Conservation (phyloP, 1,140 invertebrate species). For the Scaptodrosophila lebanonensis region DNA sequence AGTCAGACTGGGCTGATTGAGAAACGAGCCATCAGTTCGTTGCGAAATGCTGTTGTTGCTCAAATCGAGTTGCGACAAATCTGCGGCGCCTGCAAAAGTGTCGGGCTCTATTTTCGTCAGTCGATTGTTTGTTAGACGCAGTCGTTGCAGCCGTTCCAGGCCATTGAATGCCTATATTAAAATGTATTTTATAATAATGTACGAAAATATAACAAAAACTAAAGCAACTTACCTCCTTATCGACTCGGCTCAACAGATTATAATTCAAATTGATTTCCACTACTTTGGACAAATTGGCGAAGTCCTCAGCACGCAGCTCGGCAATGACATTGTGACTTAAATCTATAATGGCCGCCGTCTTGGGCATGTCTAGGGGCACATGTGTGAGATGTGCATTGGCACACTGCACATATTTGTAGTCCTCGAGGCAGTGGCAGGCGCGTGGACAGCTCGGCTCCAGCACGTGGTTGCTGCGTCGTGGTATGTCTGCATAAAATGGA, state of each 20-base stretch:
- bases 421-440: constrained; percentile 58
- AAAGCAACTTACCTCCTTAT: constrained; percentile 53
- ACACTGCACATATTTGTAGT: constrained; percentile 62
- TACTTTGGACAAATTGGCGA: constrained; percentile 60
- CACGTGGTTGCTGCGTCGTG: constrained; percentile 64
- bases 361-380: constrained; percentile 65
- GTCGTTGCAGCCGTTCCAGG: constrained; percentile 42
- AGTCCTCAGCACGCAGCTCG: constrained; percentile 57
- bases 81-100: constrained; percentile 77
- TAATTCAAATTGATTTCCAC: constrained; percentile 63
- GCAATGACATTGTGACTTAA: constrained; percentile 67
- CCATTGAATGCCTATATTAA: constrained; percentile 63
- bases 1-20: constrained; percentile 58
- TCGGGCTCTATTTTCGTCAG: constrained; percentile 78
- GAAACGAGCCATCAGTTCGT: constrained; percentile 61
- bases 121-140: constrained; percentile 79
- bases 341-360: constrained; percentile 61
- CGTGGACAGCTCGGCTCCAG: constrained; percentile 67
- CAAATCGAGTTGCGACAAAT: constrained; percentile 78
- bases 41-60: constrained; percentile 78
- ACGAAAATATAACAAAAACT: too few species aligned
- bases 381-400: constrained; percentile 51
- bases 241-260: constrained; percentile 58
- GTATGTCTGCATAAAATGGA: constrained; percentile 39
- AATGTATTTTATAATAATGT: too few species aligned